A percentile compares a stretch with the other conserved stretches of the same genome.
Conservation (phyloP, 2,797 vertebrate genomes). For the Syndactyla subalaris region DNA sequence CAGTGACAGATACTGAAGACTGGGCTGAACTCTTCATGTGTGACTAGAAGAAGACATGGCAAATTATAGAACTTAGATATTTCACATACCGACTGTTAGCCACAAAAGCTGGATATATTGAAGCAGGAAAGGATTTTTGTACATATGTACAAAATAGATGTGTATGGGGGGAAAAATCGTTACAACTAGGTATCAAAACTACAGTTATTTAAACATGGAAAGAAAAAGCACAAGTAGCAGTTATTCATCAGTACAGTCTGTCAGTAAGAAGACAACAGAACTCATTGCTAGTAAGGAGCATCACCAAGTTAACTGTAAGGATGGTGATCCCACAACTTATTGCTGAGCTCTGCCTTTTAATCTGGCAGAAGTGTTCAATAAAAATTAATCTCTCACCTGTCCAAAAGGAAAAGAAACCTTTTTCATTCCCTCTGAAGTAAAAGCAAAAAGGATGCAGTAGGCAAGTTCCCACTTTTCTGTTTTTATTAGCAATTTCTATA, state of each 20-base stretch:
- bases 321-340: not conserved
- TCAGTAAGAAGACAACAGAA: not conserved
- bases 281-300: not conserved
- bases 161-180: not conserved
- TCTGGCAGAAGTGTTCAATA: not conserved
- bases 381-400: not conserved
- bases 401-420: not conserved
- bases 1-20: not conserved
- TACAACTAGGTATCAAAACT: not conserved
- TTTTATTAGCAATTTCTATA: not conserved
- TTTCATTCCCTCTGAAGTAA: not conserved
- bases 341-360: not conserved
- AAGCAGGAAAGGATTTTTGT: not conserved
- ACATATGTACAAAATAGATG: not conserved
- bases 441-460: not conserved
- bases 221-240: not conserved
- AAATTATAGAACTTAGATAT: not conserved
- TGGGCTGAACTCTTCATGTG: not conserved
- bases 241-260: not conserved
- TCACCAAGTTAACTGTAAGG: not conserved
- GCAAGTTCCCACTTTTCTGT: not conserved
- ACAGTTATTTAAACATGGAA: not conserved
- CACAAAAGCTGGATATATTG: not conserved
- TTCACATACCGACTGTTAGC: not conserved
- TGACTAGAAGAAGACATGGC: not conserved